A percentile compares a stretch with the other conserved stretches of the same genome.
phyloP scores from a whole-genome alignment of 2,888 invertebrate species.

The Watsonalla binaria region DNA sequence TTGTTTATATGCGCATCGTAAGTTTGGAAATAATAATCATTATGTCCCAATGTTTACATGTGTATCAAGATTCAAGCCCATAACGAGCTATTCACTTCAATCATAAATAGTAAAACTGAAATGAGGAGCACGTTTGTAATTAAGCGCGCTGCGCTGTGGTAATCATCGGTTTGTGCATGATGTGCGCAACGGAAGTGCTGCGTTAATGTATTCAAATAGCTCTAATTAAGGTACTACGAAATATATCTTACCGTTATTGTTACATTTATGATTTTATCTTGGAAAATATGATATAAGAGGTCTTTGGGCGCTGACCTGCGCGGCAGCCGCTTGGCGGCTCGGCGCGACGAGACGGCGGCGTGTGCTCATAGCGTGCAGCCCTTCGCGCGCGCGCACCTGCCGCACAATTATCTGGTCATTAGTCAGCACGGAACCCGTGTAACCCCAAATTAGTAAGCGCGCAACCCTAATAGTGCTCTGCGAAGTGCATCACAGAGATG shows the following conservation, averaged over 20 bases:
- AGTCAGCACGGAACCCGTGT: conserved; percentile 49
- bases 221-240: conserved; percentile 24
- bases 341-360: conserved; percentile 16
- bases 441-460: conserved; percentile 45
- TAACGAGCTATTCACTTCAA: not conserved
- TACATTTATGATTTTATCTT: conserved; percentile 3
- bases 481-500: conserved; percentile 5
- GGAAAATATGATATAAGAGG: not conserved
- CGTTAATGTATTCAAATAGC: conserved; percentile 36
- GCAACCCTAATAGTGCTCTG: conserved; percentile 19
- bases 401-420: conserved; percentile 65
- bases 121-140: not conserved
- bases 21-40: not conserved
- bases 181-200: conserved; percentile 29
- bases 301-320: conserved; percentile 1
- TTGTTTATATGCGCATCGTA: not conserved
- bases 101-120: not conserved
- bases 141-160: not conserved
- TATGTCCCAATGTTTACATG: not conserved
- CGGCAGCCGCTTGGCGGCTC: conserved; percentile 34
- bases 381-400: conserved; percentile 57
- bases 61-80: not conserved
- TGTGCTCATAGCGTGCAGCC: conserved; percentile 63
- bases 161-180: conserved; percentile 19
- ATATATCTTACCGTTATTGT: conserved; percentile 5